phyloP scores from a whole-genome alignment of 2,113 vertebrate species.

The Cyphotilapia sp. region DNA sequence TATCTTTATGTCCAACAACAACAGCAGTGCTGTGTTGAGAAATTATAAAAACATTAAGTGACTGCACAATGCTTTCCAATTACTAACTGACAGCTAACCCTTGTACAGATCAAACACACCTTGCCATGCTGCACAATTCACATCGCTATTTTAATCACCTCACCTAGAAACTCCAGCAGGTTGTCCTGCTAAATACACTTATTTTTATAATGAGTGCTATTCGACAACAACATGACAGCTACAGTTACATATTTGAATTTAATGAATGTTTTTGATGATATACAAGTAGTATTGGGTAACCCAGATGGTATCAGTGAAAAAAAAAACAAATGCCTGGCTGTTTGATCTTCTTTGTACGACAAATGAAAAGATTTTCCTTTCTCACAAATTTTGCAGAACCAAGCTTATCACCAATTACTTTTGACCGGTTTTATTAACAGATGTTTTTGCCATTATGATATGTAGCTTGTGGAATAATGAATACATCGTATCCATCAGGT shows the following conservation, averaged over 20 bases:
- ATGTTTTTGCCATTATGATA: not conserved
- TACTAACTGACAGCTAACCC: not conserved
- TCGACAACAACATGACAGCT: not conserved
- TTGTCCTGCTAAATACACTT: not conserved
- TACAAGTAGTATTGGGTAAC: not conserved
- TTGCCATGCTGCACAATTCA: not conserved
- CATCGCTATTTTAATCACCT: not conserved
- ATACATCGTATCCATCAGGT: not conserved
- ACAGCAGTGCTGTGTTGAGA: not conserved
- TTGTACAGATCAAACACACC: not conserved
- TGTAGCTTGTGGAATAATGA: not conserved
- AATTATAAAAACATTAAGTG: not conserved
- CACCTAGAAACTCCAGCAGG: not conserved
- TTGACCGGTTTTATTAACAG: not conserved
- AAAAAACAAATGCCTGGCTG: rapidly evolving
- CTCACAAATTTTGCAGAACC: not conserved
- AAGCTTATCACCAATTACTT: not conserved
- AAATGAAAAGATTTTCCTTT: not conserved
- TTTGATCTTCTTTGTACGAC: not conserved
- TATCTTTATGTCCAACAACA: not conserved
- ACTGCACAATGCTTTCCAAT: not conserved
- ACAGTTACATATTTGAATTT: not conserved
- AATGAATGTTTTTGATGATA: not conserved
- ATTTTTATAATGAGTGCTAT: not conserved
- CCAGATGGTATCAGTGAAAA: not conserved